Percentiles rank a stretch among this genome's conserved stretches.
Evolutionary conservation across 2,113 vertebrate species (phyloP).

Genomic region (Dicentrarchus labrax): DNA sequence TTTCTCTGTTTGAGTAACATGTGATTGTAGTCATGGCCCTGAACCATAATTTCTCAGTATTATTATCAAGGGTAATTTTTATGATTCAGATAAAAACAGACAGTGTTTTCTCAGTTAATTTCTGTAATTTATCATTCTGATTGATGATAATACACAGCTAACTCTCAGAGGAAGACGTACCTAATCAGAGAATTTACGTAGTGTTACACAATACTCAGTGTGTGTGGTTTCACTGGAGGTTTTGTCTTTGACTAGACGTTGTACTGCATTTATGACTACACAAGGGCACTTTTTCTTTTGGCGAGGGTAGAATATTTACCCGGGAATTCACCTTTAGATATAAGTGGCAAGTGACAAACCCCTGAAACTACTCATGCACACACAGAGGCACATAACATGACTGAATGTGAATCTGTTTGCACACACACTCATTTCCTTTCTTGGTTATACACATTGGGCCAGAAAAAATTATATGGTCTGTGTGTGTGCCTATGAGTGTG

Average conservation of each 20-base stretch:
- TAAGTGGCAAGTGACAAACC: slow-evolving; percentile 28
- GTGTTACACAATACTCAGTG: slow-evolving; percentile 30
- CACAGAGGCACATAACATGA: slow-evolving; percentile 16
- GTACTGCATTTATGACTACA: slow-evolving; percentile 44
- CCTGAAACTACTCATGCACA: slow-evolving; percentile 32
- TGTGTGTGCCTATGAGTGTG: slow-evolving; percentile 21
- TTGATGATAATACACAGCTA: slow-evolving; percentile 11
- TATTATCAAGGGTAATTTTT: slow-evolving; percentile 30
- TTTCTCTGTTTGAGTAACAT: slow-evolving; percentile 22
- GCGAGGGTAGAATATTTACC: background rate
- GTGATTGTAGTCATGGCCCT: background rate
- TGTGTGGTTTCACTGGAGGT: slow-evolving; percentile 44
- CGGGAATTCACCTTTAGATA: slow-evolving; percentile 58
- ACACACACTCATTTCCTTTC: slow-evolving; percentile 69
- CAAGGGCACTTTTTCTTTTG: slow-evolving; percentile 30
- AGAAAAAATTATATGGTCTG: slow-evolving; percentile 35
- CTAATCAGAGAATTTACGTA: slow-evolving; percentile 37
- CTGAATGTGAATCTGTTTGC: slow-evolving; percentile 38
- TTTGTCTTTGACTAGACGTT: slow-evolving; percentile 12
- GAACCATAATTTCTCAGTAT: slow-evolving; percentile 21
- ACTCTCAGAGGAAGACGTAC: slow-evolving; percentile 12
- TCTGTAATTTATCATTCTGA: background rate
- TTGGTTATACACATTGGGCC: slow-evolving; percentile 52
- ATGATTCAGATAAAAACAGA: slow-evolving; percentile 28
- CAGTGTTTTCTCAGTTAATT: slow-evolving; percentile 25